phyloP scores from a whole-genome alignment of 2,113 vertebrate genomes.

The Leucopsar rothschildi region DNA sequence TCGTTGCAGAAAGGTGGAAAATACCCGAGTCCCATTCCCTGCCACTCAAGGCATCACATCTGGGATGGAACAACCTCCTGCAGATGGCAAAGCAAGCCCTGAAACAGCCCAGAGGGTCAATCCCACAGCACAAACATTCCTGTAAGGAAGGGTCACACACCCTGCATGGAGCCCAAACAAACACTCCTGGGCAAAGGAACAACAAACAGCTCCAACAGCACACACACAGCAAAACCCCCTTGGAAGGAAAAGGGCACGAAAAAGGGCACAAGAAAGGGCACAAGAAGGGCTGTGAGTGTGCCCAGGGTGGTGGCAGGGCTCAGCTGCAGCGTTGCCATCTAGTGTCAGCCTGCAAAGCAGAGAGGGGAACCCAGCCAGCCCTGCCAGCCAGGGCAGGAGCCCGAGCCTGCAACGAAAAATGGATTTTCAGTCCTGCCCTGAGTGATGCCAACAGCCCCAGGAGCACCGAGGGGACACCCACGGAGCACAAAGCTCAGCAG shows the following conservation, averaged over 20 bases:
- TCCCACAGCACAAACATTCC: not conserved
- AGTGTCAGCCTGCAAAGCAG: not conserved
- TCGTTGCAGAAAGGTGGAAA: not conserved
- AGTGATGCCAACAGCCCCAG: not conserved
- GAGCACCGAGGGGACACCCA: fast-evolving
- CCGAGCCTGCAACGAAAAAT: not conserved
- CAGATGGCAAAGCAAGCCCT: not conserved
- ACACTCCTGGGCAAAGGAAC: not conserved
- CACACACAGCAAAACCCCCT: not conserved
- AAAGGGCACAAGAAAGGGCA: too few species aligned
- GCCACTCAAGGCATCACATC: not conserved
- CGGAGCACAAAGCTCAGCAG: fast-evolving
- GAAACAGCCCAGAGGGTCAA: not conserved
- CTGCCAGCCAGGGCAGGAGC: not conserved
- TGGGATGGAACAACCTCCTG: not conserved
- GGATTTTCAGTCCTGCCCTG: not conserved
- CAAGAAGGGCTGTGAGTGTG: not conserved
- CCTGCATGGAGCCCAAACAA: not conserved
- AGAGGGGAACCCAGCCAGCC: too few species aligned
- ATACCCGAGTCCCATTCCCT: not conserved
- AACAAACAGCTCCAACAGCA: not conserved
- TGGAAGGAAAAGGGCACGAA: not conserved
- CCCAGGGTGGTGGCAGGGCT: not conserved
- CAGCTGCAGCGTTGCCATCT: conserved; percentile 18
- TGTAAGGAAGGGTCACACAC: not conserved